These are phyloP conservation scores for Chelon auratus DNA, from an alignment of 2,797 vertebrate species.

Conservation along the genomic window DNA sequence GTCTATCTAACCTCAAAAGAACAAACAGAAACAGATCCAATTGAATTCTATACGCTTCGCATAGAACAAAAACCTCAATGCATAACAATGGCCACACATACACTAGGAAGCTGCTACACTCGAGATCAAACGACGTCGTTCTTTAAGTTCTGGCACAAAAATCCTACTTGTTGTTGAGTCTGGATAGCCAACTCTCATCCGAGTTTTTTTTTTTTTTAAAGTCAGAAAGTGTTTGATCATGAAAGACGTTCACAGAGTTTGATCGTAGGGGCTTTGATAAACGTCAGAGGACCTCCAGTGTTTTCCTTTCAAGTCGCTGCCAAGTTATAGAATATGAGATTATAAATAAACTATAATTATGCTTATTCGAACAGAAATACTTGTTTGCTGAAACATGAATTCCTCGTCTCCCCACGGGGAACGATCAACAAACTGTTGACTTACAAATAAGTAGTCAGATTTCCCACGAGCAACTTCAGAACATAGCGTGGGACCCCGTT, in stretches of 20 bases:
- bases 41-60: background rate
- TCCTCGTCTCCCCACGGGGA: constrained; percentile 46
- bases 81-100: constrained; percentile 19
- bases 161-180: constrained; percentile 36
- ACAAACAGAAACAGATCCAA: constrained; percentile 2
- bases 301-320: constrained; percentile 61
- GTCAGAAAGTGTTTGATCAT: constrained; percentile 71
- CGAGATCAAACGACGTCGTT: constrained; percentile 37
- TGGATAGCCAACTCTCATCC: constrained; percentile 39
- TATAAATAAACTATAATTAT: constrained; percentile 80
- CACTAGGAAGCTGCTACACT: constrained; percentile 2
- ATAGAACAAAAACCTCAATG: constrained; percentile 19
- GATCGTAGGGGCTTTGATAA: constrained; percentile 67
- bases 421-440: constrained; percentile 66
- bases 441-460: constrained; percentile 67
- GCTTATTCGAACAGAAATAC: constrained; percentile 68
- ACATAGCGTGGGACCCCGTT: constrained; percentile 22
- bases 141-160: constrained; percentile 39
- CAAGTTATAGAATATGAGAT: constrained; percentile 69
- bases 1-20: background rate
- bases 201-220: constrained; percentile 59
- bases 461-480: constrained; percentile 53
- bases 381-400: constrained; percentile 51
- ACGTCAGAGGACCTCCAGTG: constrained; percentile 63
- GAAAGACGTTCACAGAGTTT: constrained; percentile 63